These are phyloP conservation scores for Cherax destructor DNA, from an alignment of 1,140 invertebrate genomes.

Conservation along the genomic window DNA sequence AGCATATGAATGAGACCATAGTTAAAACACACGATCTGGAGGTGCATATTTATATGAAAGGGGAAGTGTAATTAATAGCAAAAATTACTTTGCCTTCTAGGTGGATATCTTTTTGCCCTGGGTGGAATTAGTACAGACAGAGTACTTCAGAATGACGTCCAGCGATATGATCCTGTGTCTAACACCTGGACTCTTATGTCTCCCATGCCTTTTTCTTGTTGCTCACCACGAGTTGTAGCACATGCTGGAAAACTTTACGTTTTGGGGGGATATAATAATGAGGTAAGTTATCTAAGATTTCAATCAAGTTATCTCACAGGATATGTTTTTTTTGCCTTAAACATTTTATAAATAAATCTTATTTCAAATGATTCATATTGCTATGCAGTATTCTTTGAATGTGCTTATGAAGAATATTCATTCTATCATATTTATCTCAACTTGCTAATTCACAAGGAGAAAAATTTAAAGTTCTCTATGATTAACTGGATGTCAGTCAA, in stretches of 20 bases:
- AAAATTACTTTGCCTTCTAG: not conserved
- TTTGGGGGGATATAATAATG: conserved; percentile 36
- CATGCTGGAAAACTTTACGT: conserved; percentile 50
- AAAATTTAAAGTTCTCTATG: too few species aligned
- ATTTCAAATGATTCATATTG: too few species aligned
- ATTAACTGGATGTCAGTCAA: too few species aligned
- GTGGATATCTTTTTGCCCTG: conserved; percentile 47
- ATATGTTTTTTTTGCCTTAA: not conserved
- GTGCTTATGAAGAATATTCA: too few species aligned
- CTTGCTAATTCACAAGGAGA: too few species aligned
- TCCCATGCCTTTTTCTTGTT: conserved; percentile 48
- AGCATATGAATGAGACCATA: too few species aligned
- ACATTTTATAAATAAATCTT: too few species aligned
- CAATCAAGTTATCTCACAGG: too few species aligned
- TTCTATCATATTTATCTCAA: too few species aligned
- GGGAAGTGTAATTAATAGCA: not conserved
- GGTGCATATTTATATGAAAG: too few species aligned
- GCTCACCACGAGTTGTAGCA: conserved; percentile 33
- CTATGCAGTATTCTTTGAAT: too few species aligned
- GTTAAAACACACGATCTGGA: too few species aligned
- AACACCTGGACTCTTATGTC: conserved; percentile 52
- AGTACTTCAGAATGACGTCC: conserved; percentile 35
- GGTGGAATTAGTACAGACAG: conserved; percentile 36
- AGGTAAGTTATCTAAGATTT: conserved; percentile 21
- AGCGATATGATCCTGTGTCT: conserved; percentile 47